Percentiles rank a stretch among this genome's conserved stretches.
Evolutionary conservation across 2,113 vertebrate genomes (phyloP).

Genomic region (Thamnaconus septentrionalis): DNA sequence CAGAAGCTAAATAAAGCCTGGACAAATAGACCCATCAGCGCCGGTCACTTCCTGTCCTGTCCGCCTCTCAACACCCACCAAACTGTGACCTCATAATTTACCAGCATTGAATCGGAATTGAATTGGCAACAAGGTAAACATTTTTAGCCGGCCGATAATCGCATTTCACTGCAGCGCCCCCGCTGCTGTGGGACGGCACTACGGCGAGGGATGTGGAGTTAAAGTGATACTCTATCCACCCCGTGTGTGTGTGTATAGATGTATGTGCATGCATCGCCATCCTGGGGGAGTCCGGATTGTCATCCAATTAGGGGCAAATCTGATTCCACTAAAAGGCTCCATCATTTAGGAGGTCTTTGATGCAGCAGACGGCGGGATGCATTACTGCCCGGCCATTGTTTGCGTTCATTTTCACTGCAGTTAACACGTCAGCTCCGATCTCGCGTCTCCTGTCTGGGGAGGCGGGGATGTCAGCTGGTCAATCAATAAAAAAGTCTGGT

Average conservation of each 20-base stretch:
- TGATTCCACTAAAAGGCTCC: conserved; percentile 66
- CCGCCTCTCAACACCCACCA: background rate
- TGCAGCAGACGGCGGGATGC: conserved; percentile 52
- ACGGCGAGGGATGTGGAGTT: too few relatives aligned
- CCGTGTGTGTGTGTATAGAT: background rate
- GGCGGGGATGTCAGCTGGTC: too few relatives aligned
- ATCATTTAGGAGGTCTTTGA: conserved; percentile 63
- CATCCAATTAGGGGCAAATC: conserved; percentile 68
- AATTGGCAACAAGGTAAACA: conserved; percentile 3
- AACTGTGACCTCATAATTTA: background rate
- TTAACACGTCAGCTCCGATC: conserved; percentile 39
- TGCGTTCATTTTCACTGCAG: conserved; percentile 63
- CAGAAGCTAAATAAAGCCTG: too few relatives aligned
- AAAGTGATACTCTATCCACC: too few relatives aligned
- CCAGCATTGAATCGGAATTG: conserved; percentile 3
- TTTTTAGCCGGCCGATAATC: background rate
- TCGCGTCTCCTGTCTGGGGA: too few relatives aligned
- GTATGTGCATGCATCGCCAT: conserved; percentile 41
- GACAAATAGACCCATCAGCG: background rate
- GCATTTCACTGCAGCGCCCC: too few relatives aligned
- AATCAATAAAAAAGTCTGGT: too few relatives aligned
- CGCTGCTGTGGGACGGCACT: too few relatives aligned
- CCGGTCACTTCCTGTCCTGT: conserved; percentile 6
- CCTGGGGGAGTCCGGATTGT: conserved; percentile 51
- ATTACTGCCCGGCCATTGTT: conserved; percentile 51